Evolutionary conservation across 2,113 vertebrate genomes (phyloP).

Genomic region (Pluvialis apricaria): DNA sequence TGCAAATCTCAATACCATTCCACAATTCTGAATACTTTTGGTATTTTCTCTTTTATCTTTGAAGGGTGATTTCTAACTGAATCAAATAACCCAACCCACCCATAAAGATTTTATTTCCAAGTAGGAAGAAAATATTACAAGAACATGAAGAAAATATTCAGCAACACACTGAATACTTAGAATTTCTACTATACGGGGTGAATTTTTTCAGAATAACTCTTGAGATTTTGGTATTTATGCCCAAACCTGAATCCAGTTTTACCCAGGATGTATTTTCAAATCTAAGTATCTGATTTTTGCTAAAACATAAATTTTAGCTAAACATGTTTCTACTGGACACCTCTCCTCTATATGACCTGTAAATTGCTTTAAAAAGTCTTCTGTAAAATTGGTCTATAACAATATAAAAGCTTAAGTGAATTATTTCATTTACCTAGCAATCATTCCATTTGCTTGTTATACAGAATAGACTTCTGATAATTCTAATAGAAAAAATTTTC

Average conservation of each 20-base stretch:
- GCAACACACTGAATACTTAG: rapidly evolving
- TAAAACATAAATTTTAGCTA: neutral
- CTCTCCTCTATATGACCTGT: neutral
- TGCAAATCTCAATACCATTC: neutral
- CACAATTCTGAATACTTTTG: neutral
- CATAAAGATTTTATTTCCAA: neutral
- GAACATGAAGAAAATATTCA: neutral
- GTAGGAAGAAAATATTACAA: neutral
- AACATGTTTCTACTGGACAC: neutral
- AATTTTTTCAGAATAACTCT: neutral
- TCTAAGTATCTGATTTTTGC: neutral
- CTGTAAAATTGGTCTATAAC: neutral
- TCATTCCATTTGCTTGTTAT: neutral
- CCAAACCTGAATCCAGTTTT: neutral
- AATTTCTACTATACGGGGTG: neutral
- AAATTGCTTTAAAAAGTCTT: neutral
- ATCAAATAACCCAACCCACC: neutral
- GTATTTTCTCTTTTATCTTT: neutral
- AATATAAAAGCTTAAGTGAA: neutral
- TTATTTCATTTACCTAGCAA: neutral
- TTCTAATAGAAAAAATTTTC: neutral
- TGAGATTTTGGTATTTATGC: neutral
- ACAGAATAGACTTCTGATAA: neutral
- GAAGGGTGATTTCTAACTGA: neutral
- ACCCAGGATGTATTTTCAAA: neutral